Percentiles rank a stretch among this genome's conserved stretches.
phyloP scores from a whole-genome alignment of 2,113 vertebrate genomes.

The Cebus imitator region DNA sequence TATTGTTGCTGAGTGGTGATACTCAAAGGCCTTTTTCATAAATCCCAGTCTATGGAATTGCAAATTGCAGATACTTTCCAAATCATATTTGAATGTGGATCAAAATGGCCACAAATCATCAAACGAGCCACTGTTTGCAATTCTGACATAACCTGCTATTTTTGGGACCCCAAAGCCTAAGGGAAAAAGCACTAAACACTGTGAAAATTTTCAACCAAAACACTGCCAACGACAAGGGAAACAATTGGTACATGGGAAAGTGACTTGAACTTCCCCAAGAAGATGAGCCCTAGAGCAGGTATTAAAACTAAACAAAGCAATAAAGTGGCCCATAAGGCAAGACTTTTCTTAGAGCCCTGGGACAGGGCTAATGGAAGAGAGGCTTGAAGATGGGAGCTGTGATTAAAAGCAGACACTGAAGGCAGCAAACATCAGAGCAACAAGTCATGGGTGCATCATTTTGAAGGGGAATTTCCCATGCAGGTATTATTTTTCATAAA shows the following conservation, averaged over 20 bases:
- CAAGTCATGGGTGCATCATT: background rate
- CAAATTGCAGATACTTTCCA: background rate
- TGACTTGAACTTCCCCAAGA: background rate
- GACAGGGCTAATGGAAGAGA: background rate
- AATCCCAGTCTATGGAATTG: background rate
- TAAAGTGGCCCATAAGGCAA: background rate
- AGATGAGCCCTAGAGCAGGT: background rate
- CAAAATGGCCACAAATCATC: background rate
- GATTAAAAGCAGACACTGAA: background rate
- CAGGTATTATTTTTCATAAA: background rate
- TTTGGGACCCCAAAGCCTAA: background rate
- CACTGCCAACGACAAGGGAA: background rate
- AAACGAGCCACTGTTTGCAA: background rate
- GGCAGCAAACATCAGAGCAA: background rate
- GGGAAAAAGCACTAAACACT: background rate
- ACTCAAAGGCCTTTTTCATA: background rate
- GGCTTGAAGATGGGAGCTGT: background rate
- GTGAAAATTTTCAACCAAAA: background rate
- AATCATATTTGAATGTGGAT: background rate
- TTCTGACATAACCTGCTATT: background rate
- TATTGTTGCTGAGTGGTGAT: background rate
- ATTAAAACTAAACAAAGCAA: background rate
- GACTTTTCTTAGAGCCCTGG: background rate
- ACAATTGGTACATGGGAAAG: background rate
- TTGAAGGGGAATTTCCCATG: too few relatives aligned